phyloP scores from a whole-genome alignment of 2,797 vertebrate species.

The Peromyscus nudipes region DNA sequence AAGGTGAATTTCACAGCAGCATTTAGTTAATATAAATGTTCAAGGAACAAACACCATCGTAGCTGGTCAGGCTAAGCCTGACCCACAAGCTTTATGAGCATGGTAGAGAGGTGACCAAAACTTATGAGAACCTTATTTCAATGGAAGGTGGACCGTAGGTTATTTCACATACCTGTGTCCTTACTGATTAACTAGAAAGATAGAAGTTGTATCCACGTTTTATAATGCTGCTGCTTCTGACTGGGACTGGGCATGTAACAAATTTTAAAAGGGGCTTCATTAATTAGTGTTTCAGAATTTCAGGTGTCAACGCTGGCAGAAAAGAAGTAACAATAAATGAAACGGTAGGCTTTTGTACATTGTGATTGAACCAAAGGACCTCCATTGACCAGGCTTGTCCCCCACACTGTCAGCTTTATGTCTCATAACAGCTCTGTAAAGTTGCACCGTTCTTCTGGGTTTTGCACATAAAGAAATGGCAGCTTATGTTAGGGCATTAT shows the following conservation, averaged over 20 bases:
- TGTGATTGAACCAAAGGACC: constrained; percentile 10
- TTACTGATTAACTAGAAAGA: constrained; percentile 36
- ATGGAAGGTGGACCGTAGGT: neutral
- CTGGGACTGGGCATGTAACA: constrained; percentile 42
- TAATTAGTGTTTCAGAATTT: constrained; percentile 57
- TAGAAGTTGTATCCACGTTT: neutral
- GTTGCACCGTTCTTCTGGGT: constrained; percentile 11
- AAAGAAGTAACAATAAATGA: constrained; percentile 44
- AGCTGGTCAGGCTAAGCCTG: neutral
- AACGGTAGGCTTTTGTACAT: constrained; percentile 25
- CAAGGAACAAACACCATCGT: neutral
- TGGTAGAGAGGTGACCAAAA: constrained; percentile 41
- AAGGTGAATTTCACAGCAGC: constrained; percentile 46
- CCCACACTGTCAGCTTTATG: constrained; percentile 31
- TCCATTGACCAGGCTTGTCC: neutral
- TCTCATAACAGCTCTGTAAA: neutral
- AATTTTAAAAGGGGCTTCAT: constrained; percentile 28
- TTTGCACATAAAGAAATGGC: constrained; percentile 53
- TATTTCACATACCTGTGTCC: neutral
- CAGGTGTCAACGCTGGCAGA: constrained; percentile 12
- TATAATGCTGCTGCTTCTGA: constrained; percentile 23
- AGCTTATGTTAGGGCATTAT: neutral
- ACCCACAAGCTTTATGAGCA: constrained; percentile 33
- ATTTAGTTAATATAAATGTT: constrained; percentile 15
- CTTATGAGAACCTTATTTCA: constrained; percentile 70